These are phyloP conservation scores for Capromys pilorides DNA, from an alignment of 2,797 vertebrate species.

Conservation along the genomic window DNA sequence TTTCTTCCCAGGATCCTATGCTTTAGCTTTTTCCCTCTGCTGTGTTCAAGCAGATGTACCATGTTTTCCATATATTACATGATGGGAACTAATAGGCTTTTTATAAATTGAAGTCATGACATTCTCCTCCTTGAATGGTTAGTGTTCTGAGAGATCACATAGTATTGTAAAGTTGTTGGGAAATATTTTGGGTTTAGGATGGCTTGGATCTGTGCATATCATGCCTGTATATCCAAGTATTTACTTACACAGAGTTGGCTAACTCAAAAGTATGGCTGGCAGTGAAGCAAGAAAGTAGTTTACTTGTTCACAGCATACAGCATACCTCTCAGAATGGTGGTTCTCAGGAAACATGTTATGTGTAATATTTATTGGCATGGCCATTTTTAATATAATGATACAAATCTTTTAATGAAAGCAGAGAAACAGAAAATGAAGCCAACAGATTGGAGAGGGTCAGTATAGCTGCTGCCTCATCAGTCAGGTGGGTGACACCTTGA, in stretches of 20 bases:
- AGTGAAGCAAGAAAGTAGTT: not conserved
- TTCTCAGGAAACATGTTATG: conserved; percentile 43
- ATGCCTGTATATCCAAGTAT: not conserved
- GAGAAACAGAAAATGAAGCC: not conserved
- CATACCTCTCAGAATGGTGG: not conserved
- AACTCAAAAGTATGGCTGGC: not conserved
- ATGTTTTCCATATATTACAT: not conserved
- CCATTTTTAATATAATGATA: not conserved
- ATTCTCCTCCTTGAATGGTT: not conserved
- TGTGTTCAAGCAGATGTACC: not conserved
- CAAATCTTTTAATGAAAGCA: conserved; percentile 28
- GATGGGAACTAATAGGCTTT: not conserved
- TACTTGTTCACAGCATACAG: not conserved
- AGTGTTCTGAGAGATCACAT: not conserved
- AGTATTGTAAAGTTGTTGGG: not conserved
- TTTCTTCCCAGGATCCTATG: not conserved
- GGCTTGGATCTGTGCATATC: not conserved
- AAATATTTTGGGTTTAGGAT: not conserved
- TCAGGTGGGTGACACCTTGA: not conserved
- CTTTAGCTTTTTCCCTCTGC: not conserved
- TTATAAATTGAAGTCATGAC: not conserved
- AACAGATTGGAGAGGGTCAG: not conserved
- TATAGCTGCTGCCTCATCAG: not conserved
- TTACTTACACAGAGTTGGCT: not conserved
- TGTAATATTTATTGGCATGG: not conserved